Percentiles rank a stretch among this genome's conserved stretches.
These are phyloP conservation scores for Cryptosula pallasiana DNA, from an alignment of 2,888 invertebrate species.

Conservation along the genomic window DNA sequence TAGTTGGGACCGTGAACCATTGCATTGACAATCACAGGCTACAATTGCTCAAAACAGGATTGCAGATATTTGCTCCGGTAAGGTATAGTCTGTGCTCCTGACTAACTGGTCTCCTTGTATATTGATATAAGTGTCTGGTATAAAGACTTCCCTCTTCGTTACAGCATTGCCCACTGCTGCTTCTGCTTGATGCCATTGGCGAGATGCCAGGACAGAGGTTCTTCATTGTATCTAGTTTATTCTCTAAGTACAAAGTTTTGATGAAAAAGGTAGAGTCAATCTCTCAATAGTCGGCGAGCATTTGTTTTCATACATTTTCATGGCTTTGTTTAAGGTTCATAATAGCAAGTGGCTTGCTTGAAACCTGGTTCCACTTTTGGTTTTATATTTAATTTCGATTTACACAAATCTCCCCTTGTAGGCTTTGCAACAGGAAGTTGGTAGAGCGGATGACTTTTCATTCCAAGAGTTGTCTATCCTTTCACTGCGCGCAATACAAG, in stretches of 20 bases:
- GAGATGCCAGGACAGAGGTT: slow-evolving; percentile 2
- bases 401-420: neutral
- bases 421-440: neutral
- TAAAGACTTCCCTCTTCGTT: too few relatives aligned
- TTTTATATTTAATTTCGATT: neutral
- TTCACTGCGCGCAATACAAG: neutral
- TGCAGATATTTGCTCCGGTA: neutral
- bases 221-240: neutral
- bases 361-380: neutral
- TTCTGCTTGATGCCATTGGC: neutral
- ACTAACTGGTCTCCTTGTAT: neutral
- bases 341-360: neutral
- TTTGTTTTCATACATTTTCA: too few relatives aligned
- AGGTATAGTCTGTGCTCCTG: neutral
- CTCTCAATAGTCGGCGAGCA: too few relatives aligned
- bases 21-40: neutral
- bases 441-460: neutral
- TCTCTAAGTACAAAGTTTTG: neutral
- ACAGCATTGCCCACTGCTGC: neutral
- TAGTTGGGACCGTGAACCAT: neutral
- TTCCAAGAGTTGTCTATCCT: neutral
- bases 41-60: neutral
- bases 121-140: too few relatives aligned
- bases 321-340: neutral
- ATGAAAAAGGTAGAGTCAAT: slow-evolving; percentile 20